phyloP scores from a whole-genome alignment of 2,113 vertebrate species.

The Rhinopomastus cyanomelas region DNA sequence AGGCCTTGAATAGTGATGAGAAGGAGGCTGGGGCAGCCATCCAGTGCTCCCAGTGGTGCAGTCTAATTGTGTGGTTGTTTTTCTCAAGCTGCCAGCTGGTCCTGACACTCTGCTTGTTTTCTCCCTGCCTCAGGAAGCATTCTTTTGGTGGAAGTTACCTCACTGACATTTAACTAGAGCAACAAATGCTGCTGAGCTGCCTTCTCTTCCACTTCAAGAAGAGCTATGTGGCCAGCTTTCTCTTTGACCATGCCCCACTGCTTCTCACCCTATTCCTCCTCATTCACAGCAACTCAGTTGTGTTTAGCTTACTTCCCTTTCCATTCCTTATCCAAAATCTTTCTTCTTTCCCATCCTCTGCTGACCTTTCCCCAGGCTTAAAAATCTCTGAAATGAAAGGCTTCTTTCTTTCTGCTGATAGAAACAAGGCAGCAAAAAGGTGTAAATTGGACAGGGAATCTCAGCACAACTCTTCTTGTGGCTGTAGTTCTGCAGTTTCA shows the following conservation, averaged over 20 bases:
- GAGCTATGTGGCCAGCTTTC: not conserved
- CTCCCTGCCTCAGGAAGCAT: slow-evolving; percentile 20
- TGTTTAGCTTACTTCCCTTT: not conserved
- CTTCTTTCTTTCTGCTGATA: not conserved
- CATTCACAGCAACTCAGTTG: not conserved
- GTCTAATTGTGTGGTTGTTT: slow-evolving; percentile 34
- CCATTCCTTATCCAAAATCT: not conserved
- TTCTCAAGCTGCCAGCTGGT: slow-evolving; percentile 64
- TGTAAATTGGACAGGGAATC: not conserved
- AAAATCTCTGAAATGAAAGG: not conserved
- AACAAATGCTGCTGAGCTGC: not conserved
- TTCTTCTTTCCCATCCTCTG: not conserved
- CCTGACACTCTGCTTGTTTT: slow-evolving; percentile 50
- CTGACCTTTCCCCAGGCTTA: not conserved
- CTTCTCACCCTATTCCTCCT: not conserved
- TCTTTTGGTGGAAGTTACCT: slow-evolving; percentile 43
- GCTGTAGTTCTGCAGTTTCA: not conserved
- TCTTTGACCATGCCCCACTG: rapidly evolving
- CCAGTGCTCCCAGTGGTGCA: slow-evolving; percentile 49
- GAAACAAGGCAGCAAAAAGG: not conserved
- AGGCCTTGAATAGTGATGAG: slow-evolving; percentile 35
- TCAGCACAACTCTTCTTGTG: not conserved
- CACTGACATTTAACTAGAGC: slow-evolving; percentile 21
- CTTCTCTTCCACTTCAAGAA: not conserved
- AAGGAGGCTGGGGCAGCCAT: slow-evolving; percentile 10